Conservation (phyloP, 2,888 invertebrate species). For the Noctua janthina region DNA sequence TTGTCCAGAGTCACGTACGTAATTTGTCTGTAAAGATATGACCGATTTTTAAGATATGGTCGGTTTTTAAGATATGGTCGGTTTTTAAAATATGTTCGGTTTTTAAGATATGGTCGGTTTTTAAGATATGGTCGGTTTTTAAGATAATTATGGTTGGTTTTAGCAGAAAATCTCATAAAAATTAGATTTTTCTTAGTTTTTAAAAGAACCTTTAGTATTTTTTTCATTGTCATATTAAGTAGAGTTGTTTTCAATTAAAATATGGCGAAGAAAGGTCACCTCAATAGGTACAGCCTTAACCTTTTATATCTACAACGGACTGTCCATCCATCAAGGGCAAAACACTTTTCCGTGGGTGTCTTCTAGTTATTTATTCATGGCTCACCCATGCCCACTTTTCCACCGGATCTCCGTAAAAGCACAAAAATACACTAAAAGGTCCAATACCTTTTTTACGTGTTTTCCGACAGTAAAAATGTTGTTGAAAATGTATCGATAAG, state of each 20-base stretch:
- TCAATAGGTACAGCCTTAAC: constrained; percentile 1
- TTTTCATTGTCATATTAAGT: neutral
- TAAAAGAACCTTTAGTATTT: neutral
- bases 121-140: no score
- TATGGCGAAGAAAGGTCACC: constrained; percentile 10
- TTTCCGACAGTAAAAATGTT: neutral
- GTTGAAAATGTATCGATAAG: neutral
- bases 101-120: neutral
- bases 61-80: no score
- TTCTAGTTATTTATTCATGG: constrained; percentile 38
- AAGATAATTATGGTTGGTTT: no score
- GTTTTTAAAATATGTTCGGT: no score
- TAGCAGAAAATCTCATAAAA: no score
- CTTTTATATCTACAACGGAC: neutral
- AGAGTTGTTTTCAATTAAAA: neutral
- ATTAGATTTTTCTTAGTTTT: neutral
- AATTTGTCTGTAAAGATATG: neutral
- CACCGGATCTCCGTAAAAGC: neutral
- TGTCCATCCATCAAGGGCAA: constrained; percentile 17
- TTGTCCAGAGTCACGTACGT: neutral
- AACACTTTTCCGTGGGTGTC: constrained; percentile 27
- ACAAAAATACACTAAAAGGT: neutral
- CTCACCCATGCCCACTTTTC: constrained; percentile 11
- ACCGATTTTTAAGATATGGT: no score
- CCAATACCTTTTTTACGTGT: neutral